These are phyloP conservation scores for Lithophane ornitopus DNA, from an alignment of 2,888 invertebrate species.

Conservation along the genomic window DNA sequence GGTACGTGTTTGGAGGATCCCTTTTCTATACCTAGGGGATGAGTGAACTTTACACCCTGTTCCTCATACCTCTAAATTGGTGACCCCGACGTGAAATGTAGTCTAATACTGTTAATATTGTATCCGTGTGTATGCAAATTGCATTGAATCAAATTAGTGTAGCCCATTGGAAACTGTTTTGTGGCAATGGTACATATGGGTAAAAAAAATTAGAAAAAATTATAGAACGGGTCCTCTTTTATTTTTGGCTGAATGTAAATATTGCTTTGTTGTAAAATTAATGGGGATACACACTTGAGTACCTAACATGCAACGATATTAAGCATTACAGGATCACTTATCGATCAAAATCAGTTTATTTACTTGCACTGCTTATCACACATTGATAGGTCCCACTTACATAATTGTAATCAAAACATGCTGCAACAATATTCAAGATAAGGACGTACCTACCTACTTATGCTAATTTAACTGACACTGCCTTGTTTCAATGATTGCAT, in stretches of 20 bases:
- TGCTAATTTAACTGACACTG: constrained; percentile 51
- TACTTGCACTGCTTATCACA: background rate
- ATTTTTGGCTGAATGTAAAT: background rate
- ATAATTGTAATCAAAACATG: background rate
- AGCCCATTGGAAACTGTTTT: background rate
- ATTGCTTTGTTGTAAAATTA: background rate
- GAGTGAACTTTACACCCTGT: no score
- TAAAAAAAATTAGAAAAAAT: no score
- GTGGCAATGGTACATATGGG: background rate
- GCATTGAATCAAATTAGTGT: background rate
- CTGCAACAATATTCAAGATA: constrained; percentile 34
- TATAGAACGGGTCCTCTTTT: no score
- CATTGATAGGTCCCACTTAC: background rate
- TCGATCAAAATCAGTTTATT: no score
- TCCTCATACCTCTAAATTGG: no score
- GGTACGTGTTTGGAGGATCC: no score
- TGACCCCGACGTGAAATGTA: no score
- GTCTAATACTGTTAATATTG: no score
- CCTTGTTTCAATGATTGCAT: constrained; percentile 54
- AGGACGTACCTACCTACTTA: constrained; percentile 22
- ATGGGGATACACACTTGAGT: background rate
- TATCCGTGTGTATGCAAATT: background rate
- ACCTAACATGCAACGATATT: background rate
- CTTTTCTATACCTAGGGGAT: no score
- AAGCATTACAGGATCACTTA: background rate